Percentiles rank a stretch among this genome's conserved stretches.
phyloP scores from a whole-genome alignment of 2,888 invertebrate species.

The Hypolimnas misippus region DNA sequence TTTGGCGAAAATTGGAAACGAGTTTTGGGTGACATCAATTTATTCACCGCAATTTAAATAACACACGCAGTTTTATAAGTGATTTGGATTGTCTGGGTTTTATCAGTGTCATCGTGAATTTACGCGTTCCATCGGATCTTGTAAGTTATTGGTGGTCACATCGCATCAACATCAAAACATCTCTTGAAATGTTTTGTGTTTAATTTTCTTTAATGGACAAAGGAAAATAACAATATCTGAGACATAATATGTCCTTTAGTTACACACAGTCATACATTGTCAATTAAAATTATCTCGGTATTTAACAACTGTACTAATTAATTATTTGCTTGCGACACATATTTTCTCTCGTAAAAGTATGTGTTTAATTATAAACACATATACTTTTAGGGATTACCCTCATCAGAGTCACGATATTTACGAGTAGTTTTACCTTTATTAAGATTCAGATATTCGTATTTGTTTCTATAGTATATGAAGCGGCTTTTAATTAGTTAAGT shows the following conservation, averaged over 20 bases:
- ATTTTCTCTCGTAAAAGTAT: no score
- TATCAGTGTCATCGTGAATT: not conserved
- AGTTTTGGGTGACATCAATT: slow-evolving; percentile 15
- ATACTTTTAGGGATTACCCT: no score
- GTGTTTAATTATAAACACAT: no score
- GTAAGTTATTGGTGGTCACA: slow-evolving; percentile 13
- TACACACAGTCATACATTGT: not conserved
- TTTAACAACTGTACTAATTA: no score
- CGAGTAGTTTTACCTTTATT: no score
- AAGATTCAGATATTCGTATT: no score
- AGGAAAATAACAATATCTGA: not conserved
- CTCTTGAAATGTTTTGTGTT: not conserved
- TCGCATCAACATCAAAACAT: not conserved
- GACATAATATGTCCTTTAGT: no score
- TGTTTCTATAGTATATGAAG: no score
- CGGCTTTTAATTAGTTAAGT: no score
- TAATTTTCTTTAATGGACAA: not conserved
- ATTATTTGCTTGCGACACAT: not conserved
- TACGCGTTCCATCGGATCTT: not conserved
- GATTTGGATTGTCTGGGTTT: slow-evolving; percentile 15
- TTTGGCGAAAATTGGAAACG: slow-evolving; percentile 21
- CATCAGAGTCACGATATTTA: no score
- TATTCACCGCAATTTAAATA: slow-evolving; percentile 23
- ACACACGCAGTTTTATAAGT: slow-evolving; percentile 10
- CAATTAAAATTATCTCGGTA: not conserved